Evolutionary conservation across 1,140 invertebrate genomes (phyloP).

Genomic region (Hyles euphorbiae): DNA sequence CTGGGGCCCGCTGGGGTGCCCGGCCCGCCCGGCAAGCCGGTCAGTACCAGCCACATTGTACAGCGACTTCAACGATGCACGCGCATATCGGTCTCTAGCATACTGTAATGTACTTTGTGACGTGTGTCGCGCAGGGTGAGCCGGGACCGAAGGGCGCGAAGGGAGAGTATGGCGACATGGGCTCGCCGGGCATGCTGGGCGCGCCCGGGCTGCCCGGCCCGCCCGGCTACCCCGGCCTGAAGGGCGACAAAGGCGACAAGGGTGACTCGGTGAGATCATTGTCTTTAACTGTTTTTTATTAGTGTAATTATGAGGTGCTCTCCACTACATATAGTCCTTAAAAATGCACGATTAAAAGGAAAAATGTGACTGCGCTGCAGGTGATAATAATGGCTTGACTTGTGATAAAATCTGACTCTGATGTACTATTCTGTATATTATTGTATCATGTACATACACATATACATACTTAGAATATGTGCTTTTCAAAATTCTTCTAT

Average conservation of each 20-base stretch:
- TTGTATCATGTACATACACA: too few relatives aligned
- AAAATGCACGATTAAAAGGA: too few relatives aligned
- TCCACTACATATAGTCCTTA: background rate
- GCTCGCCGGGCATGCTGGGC: slow-evolving; percentile 90
- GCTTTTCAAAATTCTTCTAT: too few relatives aligned
- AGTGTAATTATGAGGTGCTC: background rate
- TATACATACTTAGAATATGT: too few relatives aligned
- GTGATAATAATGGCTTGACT: too few relatives aligned
- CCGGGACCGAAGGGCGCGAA: slow-evolving; percentile 92
- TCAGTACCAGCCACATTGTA: slow-evolving; percentile 32
- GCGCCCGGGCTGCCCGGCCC: slow-evolving; percentile 81
- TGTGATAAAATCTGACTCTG: too few relatives aligned
- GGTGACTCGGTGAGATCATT: slow-evolving; percentile 88
- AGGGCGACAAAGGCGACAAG: slow-evolving; percentile 93
- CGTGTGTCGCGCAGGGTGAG: slow-evolving; percentile 77
- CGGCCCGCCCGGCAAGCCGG: slow-evolving; percentile 89
- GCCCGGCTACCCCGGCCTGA: slow-evolving; percentile 91
- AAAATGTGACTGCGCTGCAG: too few relatives aligned
- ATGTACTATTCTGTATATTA: too few relatives aligned
- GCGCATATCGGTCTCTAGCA: too few relatives aligned
- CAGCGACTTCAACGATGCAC: too few relatives aligned
- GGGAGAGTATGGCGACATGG: slow-evolving; percentile 93
- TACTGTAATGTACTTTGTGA: too few relatives aligned
- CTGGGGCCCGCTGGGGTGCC: slow-evolving; percentile 91
- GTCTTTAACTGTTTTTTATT: too few relatives aligned